Evolutionary conservation across 2,113 vertebrate genomes (phyloP).

Genomic region (Podocnemis expansa): DNA sequence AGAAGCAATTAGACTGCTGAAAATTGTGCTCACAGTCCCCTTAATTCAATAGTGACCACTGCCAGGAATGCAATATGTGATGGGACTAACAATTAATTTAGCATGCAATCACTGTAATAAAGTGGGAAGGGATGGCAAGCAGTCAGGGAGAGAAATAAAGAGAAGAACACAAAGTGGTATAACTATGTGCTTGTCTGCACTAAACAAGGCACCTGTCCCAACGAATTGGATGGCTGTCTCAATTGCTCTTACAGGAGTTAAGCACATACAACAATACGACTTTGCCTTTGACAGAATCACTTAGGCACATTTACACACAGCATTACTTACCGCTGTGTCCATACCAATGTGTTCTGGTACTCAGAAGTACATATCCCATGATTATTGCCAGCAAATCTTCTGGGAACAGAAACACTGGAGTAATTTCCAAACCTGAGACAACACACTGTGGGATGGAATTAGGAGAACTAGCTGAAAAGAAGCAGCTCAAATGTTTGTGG

Average conservation of each 20-base stretch:
- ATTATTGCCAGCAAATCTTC: background rate
- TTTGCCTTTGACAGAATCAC: background rate
- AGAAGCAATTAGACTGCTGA: slow-evolving; percentile 80
- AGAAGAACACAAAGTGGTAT: background rate
- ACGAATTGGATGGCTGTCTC: background rate
- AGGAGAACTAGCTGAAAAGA: background rate
- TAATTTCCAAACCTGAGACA: background rate
- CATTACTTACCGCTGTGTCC: background rate
- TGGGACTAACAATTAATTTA: slow-evolving; percentile 68
- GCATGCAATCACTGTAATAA: slow-evolving; percentile 37
- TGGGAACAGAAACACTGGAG: background rate
- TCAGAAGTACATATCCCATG: background rate
- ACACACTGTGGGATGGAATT: background rate
- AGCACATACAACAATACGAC: background rate
- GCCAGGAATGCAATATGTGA: slow-evolving; percentile 44
- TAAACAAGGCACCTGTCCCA: background rate
- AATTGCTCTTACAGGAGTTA: background rate
- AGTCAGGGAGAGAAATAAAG: background rate
- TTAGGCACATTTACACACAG: background rate
- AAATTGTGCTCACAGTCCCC: slow-evolving; percentile 60
- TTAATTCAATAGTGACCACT: slow-evolving; percentile 75
- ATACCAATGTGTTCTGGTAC: background rate
- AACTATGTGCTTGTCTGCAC: background rate
- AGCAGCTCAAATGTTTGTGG: background rate
- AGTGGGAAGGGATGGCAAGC: background rate